phyloP scores from a whole-genome alignment of 2,113 vertebrate genomes.

The Pipra filicauda region DNA sequence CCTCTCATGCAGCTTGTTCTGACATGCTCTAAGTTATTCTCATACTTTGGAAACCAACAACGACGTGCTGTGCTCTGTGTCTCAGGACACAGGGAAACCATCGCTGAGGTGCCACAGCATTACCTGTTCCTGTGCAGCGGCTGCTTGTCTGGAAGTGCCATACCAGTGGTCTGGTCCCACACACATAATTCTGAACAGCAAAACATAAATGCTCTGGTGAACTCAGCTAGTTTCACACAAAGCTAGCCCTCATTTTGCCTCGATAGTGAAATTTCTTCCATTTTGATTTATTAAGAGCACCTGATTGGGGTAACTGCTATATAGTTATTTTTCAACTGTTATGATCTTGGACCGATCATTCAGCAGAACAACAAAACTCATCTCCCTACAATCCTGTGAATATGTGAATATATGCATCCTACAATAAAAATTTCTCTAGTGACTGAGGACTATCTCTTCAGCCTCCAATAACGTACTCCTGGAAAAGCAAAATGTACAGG shows the following conservation, averaged over 20 bases:
- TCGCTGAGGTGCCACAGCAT: too few species aligned
- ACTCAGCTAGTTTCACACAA: not conserved
- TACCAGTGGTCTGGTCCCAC: not conserved
- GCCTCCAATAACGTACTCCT: not conserved
- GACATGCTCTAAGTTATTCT: not conserved
- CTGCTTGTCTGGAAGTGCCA: not conserved
- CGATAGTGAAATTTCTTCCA: not conserved
- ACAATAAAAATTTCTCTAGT: not conserved
- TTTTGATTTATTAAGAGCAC: not conserved
- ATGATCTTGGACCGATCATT: not conserved
- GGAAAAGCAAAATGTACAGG: not conserved
- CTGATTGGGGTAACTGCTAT: not conserved
- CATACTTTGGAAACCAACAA: not conserved
- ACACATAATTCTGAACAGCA: not conserved
- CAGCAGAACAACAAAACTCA: not conserved
- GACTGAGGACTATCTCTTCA: not conserved
- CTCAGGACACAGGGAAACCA: not conserved
- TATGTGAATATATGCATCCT: not conserved
- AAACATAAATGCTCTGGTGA: not conserved
- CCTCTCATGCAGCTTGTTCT: not conserved
- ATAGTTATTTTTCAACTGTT: not conserved
- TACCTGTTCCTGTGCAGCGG: not conserved
- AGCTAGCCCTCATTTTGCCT: not conserved
- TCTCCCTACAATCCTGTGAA: not conserved
- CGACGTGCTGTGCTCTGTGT: not conserved